phyloP scores from a whole-genome alignment of 2,888 invertebrate species.

The Ophion obscuratus region DNA sequence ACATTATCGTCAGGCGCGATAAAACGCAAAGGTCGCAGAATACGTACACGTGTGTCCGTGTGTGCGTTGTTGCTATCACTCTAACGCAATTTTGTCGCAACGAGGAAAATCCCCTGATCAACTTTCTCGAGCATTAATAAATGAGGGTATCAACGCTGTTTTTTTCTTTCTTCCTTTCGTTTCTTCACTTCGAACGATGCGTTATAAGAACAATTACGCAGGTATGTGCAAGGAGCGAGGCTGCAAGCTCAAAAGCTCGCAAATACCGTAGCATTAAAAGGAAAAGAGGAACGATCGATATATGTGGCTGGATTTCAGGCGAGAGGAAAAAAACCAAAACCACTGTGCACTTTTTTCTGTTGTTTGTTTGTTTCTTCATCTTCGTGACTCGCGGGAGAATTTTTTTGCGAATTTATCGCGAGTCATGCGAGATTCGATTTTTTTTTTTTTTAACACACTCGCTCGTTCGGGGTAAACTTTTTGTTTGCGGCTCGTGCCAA shows the following conservation, averaged over 20 bases:
- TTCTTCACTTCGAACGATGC: neutral
- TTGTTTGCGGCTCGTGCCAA: neutral
- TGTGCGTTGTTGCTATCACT: neutral
- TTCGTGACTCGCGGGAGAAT: neutral
- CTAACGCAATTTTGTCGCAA: neutral
- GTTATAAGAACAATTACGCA: neutral
- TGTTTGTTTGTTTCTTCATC: neutral
- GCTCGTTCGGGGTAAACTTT: neutral
- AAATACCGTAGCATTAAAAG: neutral
- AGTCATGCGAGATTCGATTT: neutral
- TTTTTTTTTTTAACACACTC: neutral
- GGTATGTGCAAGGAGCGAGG: neutral
- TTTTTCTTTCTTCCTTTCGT: neutral
- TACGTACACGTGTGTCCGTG: neutral
- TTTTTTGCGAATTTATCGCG: neutral
- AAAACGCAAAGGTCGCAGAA: neutral
- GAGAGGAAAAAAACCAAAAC: neutral
- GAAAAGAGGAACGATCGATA: neutral
- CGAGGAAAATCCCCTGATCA: neutral
- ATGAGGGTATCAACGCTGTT: neutral
- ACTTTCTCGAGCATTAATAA: neutral
- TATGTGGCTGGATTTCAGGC: neutral
- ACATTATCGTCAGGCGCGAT: neutral
- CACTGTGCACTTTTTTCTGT: neutral
- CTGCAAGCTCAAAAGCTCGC: neutral